A percentile compares a stretch with the other conserved stretches of the same genome.
Evolutionary conservation across 2,797 vertebrate genomes (phyloP).

Genomic region (Parambassis ranga): DNA sequence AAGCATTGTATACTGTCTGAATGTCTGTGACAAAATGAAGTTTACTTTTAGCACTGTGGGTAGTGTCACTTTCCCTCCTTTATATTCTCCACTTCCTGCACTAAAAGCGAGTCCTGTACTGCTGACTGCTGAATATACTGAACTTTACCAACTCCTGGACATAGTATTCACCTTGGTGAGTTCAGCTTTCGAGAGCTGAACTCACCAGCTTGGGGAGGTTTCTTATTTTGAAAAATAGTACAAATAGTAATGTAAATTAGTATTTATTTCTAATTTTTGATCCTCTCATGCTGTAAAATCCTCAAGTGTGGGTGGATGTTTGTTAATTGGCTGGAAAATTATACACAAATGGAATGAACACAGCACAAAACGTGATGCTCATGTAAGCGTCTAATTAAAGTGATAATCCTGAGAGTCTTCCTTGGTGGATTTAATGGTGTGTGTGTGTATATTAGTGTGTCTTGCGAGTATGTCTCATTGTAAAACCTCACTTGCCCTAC

Average conservation of each 20-base stretch:
- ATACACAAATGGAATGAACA: neutral
- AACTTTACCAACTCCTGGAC: neutral
- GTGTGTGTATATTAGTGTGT: neutral
- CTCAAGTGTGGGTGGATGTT: neutral
- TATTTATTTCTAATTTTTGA: neutral
- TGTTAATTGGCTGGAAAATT: constrained; percentile 18
- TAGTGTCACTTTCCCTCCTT: neutral
- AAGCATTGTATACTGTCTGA: neutral
- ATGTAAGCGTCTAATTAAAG: neutral
- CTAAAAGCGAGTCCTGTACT: neutral
- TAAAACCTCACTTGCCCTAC: neutral
- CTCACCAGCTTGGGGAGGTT: neutral
- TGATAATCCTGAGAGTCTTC: neutral
- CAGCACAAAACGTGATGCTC: neutral
- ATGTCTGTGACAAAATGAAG: constrained; percentile 6
- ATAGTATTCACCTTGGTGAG: neutral
- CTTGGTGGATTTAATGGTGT: neutral
- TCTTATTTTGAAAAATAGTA: neutral
- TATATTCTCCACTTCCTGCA: neutral
- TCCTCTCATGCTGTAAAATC: neutral
- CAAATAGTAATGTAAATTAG: neutral
- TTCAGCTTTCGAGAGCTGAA: neutral
- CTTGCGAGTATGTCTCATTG: neutral
- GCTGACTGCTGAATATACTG: constrained; percentile 5
- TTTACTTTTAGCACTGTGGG: neutral